phyloP scores from a whole-genome alignment of 1,140 invertebrate genomes.

The Drosophila quadrilineata region DNA sequence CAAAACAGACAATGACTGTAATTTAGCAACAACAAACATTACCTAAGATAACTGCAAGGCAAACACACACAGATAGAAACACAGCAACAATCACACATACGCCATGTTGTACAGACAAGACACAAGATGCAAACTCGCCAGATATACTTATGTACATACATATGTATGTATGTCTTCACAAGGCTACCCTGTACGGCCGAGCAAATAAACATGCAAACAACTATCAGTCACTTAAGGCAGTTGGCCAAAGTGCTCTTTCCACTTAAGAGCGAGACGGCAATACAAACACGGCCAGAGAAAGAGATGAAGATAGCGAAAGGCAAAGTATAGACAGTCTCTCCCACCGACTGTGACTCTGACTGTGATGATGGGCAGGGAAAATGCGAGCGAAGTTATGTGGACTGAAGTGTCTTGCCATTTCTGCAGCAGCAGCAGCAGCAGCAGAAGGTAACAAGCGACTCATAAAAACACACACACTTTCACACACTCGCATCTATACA shows the following conservation, averaged over 20 bases:
- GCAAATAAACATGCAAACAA: conserved; percentile 73
- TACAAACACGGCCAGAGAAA: neutral
- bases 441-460: conserved; percentile 4
- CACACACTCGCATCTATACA: too few relatives aligned
- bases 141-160: too few relatives aligned
- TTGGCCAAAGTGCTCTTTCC: conserved; percentile 65
- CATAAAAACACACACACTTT: conserved; percentile 25
- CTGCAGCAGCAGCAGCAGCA: conserved; percentile 15
- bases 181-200: conserved; percentile 22
- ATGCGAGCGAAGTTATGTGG: conserved; percentile 7
- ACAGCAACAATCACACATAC: conserved; percentile 48
- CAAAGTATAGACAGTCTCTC: neutral
- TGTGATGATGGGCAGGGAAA: neutral
- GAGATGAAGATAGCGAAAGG: neutral
- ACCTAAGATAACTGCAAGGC: conserved; percentile 59
- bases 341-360: neutral
- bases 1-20: conserved; percentile 47
- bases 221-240: conserved; percentile 78
- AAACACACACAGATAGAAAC: conserved; percentile 52
- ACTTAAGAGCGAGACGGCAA: too few relatives aligned
- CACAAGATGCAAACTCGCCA: neutral
- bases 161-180: too few relatives aligned
- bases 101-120: conserved; percentile 35
- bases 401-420: neutral
- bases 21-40: conserved; percentile 63